Percentiles rank a stretch among this genome's conserved stretches.
Conservation (phyloP, 2,113 vertebrate genomes). For the Nipponia nippon region DNA sequence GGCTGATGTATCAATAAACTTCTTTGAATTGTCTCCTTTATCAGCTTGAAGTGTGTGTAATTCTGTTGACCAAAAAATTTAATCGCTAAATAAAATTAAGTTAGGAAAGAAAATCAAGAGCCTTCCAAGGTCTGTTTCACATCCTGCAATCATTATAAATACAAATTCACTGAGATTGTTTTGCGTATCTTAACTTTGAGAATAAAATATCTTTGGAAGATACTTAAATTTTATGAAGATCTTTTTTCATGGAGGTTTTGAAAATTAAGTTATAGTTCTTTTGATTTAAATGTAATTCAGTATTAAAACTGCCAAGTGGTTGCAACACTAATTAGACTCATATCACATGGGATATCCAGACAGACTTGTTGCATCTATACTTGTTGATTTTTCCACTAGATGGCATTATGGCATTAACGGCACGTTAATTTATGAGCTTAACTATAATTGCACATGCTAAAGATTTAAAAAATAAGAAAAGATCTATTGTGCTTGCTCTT, state of each 20-base stretch:
- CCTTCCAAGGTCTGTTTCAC: not conserved
- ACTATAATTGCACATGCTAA: not conserved
- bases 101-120: not conserved
- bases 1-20: not conserved
- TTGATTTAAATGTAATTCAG: not conserved
- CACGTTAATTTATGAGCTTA: not conserved
- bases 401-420: constrained; percentile 45
- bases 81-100: not conserved
- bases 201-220: not conserved
- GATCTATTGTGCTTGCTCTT: not conserved
- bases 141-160: not conserved
- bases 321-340: not conserved
- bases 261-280: not conserved
- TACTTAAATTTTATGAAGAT: not conserved
- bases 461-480: not conserved
- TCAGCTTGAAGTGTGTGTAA: not conserved
- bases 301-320: not conserved
- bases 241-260: not conserved
- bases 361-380: not conserved
- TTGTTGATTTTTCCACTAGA: constrained; percentile 60
- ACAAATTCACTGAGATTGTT: not conserved
- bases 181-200: not conserved
- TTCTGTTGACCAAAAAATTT: not conserved
- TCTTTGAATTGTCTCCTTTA: not conserved
- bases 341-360: not conserved